phyloP scores from a whole-genome alignment of 2,113 vertebrate genomes.

The Rostratula benghalensis region DNA sequence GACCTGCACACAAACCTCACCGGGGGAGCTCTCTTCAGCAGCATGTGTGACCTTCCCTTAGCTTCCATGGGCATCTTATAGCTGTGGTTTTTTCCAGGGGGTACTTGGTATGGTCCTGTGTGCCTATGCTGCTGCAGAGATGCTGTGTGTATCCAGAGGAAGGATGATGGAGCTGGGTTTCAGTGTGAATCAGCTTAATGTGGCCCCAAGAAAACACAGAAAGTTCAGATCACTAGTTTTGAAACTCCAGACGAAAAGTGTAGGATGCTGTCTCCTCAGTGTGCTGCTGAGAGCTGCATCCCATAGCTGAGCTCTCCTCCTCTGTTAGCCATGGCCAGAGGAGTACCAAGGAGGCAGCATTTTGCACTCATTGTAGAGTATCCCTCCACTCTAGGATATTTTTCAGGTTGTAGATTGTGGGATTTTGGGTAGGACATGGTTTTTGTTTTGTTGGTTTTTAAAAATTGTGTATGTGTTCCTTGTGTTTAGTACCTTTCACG shows the following conservation, averaged over 20 bases:
- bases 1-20: background rate
- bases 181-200: background rate
- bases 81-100: background rate
- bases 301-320: background rate
- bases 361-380: background rate
- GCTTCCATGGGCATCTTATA: background rate
- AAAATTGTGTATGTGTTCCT: background rate
- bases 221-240: background rate
- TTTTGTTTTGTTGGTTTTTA: background rate
- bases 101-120: background rate
- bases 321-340: background rate
- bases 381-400: background rate
- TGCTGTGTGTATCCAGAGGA: background rate
- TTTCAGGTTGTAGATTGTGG: background rate
- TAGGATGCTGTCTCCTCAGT: background rate
- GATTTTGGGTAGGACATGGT: no score
- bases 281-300: no score
- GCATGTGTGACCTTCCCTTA: background rate
- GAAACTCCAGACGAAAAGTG: background rate
- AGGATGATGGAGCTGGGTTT: background rate
- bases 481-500: no score
- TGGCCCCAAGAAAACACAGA: background rate
- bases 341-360: background rate
- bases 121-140: background rate
- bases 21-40: background rate